These are phyloP conservation scores for Adelognathus sp. DNA, from an alignment of 2,888 invertebrate species.

Conservation along the genomic window DNA sequence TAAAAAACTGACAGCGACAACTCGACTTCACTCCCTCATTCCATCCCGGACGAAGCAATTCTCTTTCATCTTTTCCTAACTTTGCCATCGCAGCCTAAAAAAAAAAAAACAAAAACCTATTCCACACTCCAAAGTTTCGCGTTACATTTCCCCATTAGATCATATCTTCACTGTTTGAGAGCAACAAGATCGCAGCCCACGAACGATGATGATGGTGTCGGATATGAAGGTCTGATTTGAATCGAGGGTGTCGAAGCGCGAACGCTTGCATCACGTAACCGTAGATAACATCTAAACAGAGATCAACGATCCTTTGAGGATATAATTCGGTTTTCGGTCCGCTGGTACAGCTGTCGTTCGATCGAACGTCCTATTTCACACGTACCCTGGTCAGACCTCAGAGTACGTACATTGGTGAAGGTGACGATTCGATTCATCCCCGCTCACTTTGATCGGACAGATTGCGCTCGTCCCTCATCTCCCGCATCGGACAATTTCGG, in stretches of 20 bases:
- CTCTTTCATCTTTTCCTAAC: background rate
- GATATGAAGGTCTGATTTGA: constrained; percentile 35
- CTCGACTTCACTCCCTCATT: background rate
- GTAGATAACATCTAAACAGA: constrained; percentile 80
- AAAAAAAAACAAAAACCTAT: background rate
- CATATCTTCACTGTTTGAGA: constrained; percentile 20
- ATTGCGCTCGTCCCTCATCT: constrained; percentile 68
- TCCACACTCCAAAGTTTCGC: constrained; percentile 4
- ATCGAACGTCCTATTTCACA: constrained; percentile 60
- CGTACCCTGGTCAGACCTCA: constrained; percentile 31
- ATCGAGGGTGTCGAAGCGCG: constrained; percentile 40
- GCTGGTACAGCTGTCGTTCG: constrained; percentile 79
- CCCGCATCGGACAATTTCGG: constrained; percentile 20
- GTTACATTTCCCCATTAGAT: constrained; percentile 27
- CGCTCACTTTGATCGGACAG: constrained; percentile 74
- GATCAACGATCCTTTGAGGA: constrained; percentile 79
- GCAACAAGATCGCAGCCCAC: constrained; percentile 18
- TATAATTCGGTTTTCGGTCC: constrained; percentile 79
- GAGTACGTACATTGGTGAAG: constrained; percentile 29
- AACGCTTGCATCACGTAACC: constrained; percentile 66
- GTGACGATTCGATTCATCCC: constrained; percentile 66
- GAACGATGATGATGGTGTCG: constrained; percentile 48
- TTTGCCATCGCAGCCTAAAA: background rate
- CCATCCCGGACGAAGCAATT: background rate
- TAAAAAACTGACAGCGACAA: no score